phyloP scores from a whole-genome alignment of 2,113 vertebrate species.

The Boulengeromyrus knoepffleri region DNA sequence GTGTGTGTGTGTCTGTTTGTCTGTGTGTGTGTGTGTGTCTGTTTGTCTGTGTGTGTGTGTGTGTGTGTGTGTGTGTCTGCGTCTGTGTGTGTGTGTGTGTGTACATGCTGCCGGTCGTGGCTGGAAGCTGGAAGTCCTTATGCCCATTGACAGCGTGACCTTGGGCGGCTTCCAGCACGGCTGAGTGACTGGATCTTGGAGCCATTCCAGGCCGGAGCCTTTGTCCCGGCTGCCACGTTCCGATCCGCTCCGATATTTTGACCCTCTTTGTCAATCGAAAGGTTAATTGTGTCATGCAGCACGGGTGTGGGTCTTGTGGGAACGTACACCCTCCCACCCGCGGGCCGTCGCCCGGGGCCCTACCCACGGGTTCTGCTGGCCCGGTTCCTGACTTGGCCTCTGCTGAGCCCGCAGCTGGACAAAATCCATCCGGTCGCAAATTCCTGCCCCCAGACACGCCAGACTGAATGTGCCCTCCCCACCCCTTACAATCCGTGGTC shows the following conservation, averaged over 20 bases:
- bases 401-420: background rate
- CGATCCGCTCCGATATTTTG: constrained; percentile 61
- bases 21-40: background rate
- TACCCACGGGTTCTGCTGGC: background rate
- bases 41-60: background rate
- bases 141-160: constrained; percentile 56
- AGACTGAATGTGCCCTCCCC: background rate
- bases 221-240: constrained; percentile 60
- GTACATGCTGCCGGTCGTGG: constrained; percentile 28
- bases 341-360: background rate
- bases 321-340: constrained; percentile 25
- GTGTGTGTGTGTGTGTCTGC: background rate
- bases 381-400: background rate
- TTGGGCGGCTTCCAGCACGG: constrained; percentile 56
- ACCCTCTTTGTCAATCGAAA: constrained; percentile 60
- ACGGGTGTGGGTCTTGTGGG: background rate
- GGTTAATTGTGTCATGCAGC: constrained; percentile 38
- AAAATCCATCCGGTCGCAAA: background rate
- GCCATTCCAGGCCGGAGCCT: constrained; percentile 48
- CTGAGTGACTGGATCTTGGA: constrained; percentile 55
- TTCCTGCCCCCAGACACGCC: background rate
- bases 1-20: background rate
- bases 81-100: background rate
- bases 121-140: constrained; percentile 48
- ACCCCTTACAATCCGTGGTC: no score